These are phyloP conservation scores for Atta colombica DNA, from an alignment of 1,140 invertebrate species.

Conservation along the genomic window DNA sequence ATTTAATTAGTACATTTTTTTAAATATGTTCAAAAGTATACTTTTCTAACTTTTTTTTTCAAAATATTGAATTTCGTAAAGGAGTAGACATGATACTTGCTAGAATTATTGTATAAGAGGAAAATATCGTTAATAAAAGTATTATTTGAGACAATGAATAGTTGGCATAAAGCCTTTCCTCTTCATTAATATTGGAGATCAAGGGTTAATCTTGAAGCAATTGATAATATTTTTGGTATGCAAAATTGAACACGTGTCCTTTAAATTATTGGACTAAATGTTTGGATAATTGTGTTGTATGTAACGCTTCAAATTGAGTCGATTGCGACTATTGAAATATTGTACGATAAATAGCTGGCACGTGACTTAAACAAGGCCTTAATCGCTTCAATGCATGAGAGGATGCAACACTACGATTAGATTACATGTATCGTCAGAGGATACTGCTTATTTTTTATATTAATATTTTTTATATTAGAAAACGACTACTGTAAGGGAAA, in stretches of 20 bases:
- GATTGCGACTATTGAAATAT: slow-evolving; percentile 11
- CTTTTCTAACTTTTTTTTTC: not conserved
- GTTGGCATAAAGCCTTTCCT: not conserved
- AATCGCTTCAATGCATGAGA: not conserved
- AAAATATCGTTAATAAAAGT: not conserved
- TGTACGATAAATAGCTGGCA: not conserved
- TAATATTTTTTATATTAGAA: not conserved
- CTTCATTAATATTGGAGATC: not conserved
- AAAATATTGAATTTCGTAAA: not conserved
- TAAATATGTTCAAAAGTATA: not conserved
- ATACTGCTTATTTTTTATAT: not conserved
- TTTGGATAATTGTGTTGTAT: not conserved
- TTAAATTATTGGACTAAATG: not conserved
- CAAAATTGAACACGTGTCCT: slow-evolving; percentile 6
- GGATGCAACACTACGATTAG: slow-evolving; percentile 5
- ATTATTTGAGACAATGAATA: not conserved
- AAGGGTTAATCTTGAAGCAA: not conserved
- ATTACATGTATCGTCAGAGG: not conserved
- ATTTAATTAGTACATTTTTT: not conserved
- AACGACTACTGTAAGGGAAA: not conserved
- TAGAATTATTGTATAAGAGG: not conserved
- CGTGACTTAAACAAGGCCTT: not conserved
- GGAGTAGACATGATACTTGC: not conserved
- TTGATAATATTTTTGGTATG: not conserved
- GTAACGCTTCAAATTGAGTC: not conserved